Conservation (phyloP, 1,140 invertebrate genomes). For the Arctopsyche grandis region DNA sequence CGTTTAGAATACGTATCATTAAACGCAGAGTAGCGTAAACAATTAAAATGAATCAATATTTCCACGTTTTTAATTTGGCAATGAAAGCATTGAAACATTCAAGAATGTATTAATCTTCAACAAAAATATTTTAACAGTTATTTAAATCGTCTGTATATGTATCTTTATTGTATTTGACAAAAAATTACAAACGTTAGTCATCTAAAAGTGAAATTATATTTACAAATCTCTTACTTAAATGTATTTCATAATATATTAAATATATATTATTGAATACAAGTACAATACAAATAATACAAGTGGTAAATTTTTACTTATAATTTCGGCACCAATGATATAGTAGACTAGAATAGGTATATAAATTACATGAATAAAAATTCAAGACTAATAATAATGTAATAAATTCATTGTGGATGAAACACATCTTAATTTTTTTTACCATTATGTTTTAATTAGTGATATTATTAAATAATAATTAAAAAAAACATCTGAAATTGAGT, state of each 20-base stretch:
- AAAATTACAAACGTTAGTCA: background rate
- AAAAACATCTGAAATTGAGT: too few relatives aligned
- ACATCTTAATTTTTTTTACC: background rate
- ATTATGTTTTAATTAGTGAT: slow-evolving; percentile 16
- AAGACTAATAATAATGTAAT: background rate
- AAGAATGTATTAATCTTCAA: too few relatives aligned
- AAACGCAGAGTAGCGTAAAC: too few relatives aligned
- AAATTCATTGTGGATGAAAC: background rate
- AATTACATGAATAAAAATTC: slow-evolving; percentile 13
- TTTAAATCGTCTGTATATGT: too few relatives aligned
- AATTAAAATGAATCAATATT: too few relatives aligned
- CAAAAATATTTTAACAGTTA: too few relatives aligned
- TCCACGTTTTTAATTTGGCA: too few relatives aligned
- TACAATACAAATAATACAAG: background rate
- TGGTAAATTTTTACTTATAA: slow-evolving; percentile 25
- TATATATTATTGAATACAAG: background rate
- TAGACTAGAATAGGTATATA: slow-evolving; percentile 49
- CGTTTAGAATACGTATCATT: too few relatives aligned
- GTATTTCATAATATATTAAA: too few relatives aligned
- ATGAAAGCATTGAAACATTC: too few relatives aligned
- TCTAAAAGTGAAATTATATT: slow-evolving; percentile 23
- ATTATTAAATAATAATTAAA: too few relatives aligned
- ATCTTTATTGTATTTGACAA: too few relatives aligned
- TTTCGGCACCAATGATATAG: slow-evolving; percentile 50
- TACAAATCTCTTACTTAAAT: slow-evolving; percentile 33